Percentiles rank a stretch among this genome's conserved stretches.
Evolutionary conservation across 2,797 vertebrate genomes (phyloP).

Genomic region (Urosaurus nigricauda): DNA sequence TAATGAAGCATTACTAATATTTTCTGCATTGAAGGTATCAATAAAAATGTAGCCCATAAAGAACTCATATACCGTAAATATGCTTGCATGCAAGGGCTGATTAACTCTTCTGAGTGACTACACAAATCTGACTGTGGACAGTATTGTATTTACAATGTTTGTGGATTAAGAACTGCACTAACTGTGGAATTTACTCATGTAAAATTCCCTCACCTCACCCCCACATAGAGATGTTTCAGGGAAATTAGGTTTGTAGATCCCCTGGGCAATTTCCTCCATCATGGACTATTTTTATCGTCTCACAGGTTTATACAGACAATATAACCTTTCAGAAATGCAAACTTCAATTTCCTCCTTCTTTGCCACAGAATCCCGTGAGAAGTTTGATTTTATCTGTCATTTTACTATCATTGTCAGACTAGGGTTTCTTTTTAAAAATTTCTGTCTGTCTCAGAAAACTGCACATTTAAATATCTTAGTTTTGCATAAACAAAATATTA

Average conservation of each 20-base stretch:
- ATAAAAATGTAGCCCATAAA: too few relatives aligned
- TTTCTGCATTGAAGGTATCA: too few relatives aligned
- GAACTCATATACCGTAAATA: too few relatives aligned
- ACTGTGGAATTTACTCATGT: slow-evolving; percentile 15
- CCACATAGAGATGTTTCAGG: neutral
- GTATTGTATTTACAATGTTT: neutral
- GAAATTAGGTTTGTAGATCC: neutral
- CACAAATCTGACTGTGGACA: neutral
- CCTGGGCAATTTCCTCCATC: slow-evolving; percentile 21
- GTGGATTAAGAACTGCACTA: neutral
- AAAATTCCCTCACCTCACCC: neutral
- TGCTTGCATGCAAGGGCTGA: too few relatives aligned
- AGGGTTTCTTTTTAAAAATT: neutral
- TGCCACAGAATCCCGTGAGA: neutral
- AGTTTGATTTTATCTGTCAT: neutral
- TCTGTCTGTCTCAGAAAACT: neutral
- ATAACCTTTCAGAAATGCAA: slow-evolving; percentile 1
- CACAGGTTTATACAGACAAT: slow-evolving; percentile 12
- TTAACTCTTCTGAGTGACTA: slow-evolving; percentile 8
- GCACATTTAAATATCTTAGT: neutral
- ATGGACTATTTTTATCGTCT: neutral
- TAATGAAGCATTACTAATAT: too few relatives aligned
- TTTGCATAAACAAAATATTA: slow-evolving; percentile 1
- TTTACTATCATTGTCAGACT: neutral
- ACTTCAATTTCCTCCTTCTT: neutral